Evolutionary conservation across 2,888 invertebrate genomes (phyloP), one percentile per base, ranked within the genome.

Genomic region (Tortricodes alternella): DNA sequence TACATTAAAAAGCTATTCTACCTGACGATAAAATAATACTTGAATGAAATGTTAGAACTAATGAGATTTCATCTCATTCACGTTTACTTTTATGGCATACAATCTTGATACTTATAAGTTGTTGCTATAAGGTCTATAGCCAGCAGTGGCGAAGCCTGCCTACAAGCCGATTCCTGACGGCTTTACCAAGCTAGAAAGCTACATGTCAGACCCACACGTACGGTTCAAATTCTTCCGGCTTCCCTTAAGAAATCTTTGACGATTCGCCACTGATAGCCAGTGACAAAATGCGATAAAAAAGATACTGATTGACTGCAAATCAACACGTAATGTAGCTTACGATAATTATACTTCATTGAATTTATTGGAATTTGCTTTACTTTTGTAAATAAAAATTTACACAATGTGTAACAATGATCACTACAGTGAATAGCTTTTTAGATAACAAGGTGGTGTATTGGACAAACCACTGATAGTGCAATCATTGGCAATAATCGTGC

Each of bases 51-150:
- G 49, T 56, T 55, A 48, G 11, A 41, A 32, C 56, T 56, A 50
- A 44, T 44, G 56, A 56, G 56, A 56, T 56, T 56, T 50, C 50
- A 56, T 56, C 56, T 56, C 56, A 56, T 56, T 44, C 50, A 56
- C 50, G 44, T n/a, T n/a, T 44, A 32, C 37, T 13, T 32, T 13
- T 55, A 48, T 55, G 55, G 55, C 41, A 49, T 55, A 21, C 35
- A n/a, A 35, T 48, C 16, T 27, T 24, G 15, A 32, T 21, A 46
- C 51, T 43, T 29, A n/a, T 1, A 29, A n/a, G 9, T 29, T 11
- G 11, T 29, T 27, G 27, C 27, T 9, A 8, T 27, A 24, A 24
- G 3, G n/a, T 3, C 27, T 24, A n/a, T n/a, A n/a, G n/a, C n/a
- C n/a, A n/a, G n/a, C n/a, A n/a, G n/a, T n/a, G n/a, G n/a, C n/a